A percentile compares a stretch with the other conserved stretches of the same genome.
phyloP scores from a whole-genome alignment of 2,113 vertebrate species.

The Castor canadensis region DNA sequence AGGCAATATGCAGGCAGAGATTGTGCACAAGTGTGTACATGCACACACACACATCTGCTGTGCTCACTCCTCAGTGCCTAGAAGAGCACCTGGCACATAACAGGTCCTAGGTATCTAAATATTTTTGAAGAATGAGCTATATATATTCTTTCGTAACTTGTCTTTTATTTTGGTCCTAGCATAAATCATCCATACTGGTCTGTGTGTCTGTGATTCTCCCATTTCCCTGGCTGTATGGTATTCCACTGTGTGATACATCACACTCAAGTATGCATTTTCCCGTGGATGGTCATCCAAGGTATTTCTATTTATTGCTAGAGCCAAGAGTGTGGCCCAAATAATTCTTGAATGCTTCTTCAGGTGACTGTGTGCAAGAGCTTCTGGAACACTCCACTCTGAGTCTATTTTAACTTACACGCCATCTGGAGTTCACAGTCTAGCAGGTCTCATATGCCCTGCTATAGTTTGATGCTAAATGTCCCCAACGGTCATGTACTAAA shows the following conservation, averaged over 20 bases:
- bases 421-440: neutral
- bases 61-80: no score
- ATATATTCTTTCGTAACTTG: neutral
- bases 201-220: neutral
- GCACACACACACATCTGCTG: neutral
- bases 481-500: neutral
- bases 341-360: neutral
- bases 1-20: no score
- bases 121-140: accelerated
- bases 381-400: neutral
- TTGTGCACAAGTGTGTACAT: no score
- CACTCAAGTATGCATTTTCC: accelerated
- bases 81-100: no score
- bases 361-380: neutral
- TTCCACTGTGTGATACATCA: neutral
- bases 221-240: neutral
- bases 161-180: neutral
- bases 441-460: neutral
- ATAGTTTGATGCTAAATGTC: neutral
- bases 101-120: no score
- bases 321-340: neutral
- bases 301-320: neutral
- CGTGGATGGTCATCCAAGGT: neutral
- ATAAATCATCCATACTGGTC: no score
- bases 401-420: neutral